Percentiles rank a stretch among this genome's conserved stretches.
phyloP scores from a whole-genome alignment of 2,888 invertebrate species.

The Petrophora chlorosata region DNA sequence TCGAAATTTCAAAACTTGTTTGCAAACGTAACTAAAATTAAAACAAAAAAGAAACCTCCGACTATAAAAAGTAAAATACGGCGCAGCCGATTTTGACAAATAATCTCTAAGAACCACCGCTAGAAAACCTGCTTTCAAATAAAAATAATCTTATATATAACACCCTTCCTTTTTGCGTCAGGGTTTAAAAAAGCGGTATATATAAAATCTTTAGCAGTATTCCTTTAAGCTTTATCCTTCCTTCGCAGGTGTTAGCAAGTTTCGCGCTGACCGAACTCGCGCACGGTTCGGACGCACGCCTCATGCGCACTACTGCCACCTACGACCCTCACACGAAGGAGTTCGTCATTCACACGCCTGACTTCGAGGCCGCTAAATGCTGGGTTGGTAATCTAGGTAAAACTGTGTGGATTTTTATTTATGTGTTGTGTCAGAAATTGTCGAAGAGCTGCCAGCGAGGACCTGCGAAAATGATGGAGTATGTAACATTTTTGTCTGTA shows the following conservation, averaged over 20 bases:
- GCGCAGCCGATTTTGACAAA: no score
- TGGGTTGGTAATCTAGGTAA: slow-evolving; percentile 97
- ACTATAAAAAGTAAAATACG: no score
- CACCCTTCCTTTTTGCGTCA: no score
- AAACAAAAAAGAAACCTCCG: no score
- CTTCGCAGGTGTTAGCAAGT: slow-evolving; percentile 87
- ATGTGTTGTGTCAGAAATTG: slow-evolving; percentile 19
- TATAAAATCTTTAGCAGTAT: slow-evolving; percentile 58
- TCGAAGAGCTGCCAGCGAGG: not conserved
- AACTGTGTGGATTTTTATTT: slow-evolving; percentile 56
- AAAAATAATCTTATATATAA: no score
- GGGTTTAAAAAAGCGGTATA: not conserved
- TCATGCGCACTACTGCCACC: slow-evolving; percentile 94
- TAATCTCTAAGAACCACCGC: no score
- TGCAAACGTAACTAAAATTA: no score
- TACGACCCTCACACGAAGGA: slow-evolving; percentile 90
- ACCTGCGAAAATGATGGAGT: not conserved
- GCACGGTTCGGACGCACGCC: slow-evolving; percentile 97
- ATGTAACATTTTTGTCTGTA: no score
- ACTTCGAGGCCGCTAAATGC: slow-evolving; percentile 97
- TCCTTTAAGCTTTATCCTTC: no score
- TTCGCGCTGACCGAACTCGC: slow-evolving; percentile 96
- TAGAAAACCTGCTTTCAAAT: no score
- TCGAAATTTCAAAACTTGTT: no score
- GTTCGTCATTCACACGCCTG: slow-evolving; percentile 95